Base-by-base conservation (phyloP, 2,888 invertebrate genomes). In the Clostera curtula region DNA sequence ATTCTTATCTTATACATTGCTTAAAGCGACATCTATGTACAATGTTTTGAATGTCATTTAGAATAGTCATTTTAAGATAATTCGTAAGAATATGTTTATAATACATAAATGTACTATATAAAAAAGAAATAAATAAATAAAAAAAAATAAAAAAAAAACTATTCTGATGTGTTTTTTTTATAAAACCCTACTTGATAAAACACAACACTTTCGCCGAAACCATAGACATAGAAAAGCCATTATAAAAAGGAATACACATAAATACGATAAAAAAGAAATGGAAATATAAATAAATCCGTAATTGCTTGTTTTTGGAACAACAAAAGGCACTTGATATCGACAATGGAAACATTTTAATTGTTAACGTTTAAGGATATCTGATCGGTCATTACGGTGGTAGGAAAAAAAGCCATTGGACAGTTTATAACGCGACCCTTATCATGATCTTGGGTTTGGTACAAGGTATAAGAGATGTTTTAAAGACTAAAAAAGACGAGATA, bases 341-440 rank as follows among this genome's bases (percentile, higher is more conserved):
- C 17, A 30, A 29, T 25, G 14, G 19, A 34, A 49, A 56, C 49
- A 50, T 52, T 59, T 62, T 62, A 64, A 66, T 61, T 59, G 55
- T 40, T 38, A 25, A 30, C 36, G 34, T 49, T 60, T 47, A 54
- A 40, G 34, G 36, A 17, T 50, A 56, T 62, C 54, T 29, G 49
- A 48, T 49, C 36, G 26, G 25, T 27, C 28, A 19, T 29, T 31
- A 38, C 36, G 25, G 29, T 26, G 29, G 23, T 27, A 22, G 31
- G 29, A 15, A 31, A 49, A 49, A 49, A 46, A 41, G 29, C 30
- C 30, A 34, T 43, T 22, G n/a, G 19, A 19, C 25, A 24, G 23
- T 32, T 36, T 42, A 42, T 34, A 33, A 25, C 25, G 31, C 32
- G 25, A 29, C 35, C 34, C 38, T 34, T 44, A 32, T 36, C 34